Evolutionary conservation across 2,888 invertebrate genomes (phyloP).

Genomic region (Melinaea marsaeus): DNA sequence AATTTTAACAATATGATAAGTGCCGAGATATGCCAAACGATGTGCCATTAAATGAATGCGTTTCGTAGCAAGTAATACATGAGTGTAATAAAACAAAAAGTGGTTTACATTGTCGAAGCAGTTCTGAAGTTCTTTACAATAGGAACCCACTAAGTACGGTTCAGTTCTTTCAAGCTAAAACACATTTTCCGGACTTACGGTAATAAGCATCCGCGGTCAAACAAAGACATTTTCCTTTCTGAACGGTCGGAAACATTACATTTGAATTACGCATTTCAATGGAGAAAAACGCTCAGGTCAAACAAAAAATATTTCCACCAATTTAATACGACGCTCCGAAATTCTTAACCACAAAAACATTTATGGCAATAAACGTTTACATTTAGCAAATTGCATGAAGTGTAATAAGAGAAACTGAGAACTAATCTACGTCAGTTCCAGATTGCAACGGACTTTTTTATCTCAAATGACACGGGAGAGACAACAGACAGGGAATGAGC

Average conservation of each 20-base stretch:
- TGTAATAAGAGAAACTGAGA: not conserved
- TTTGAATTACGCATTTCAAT: no score
- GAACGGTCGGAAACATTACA: no score
- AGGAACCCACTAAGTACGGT: constrained; percentile 54
- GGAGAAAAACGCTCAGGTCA: no score
- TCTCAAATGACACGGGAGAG: constrained; percentile 35
- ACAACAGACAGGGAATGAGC: constrained; percentile 9
- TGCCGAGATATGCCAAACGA: constrained; percentile 30
- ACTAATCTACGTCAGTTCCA: constrained; percentile 22
- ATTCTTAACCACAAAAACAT: not conserved
- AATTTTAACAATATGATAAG: not conserved
- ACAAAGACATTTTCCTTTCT: no score
- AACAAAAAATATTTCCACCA: constrained; percentile 22
- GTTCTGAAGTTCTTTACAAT: constrained; percentile 40
- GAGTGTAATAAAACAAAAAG: constrained; percentile 64
- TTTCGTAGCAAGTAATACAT: constrained; percentile 63
- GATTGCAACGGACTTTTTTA: constrained; percentile 38
- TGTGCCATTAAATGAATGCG: constrained; percentile 59
- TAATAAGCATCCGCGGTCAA: constrained; percentile 58
- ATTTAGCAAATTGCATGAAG: constrained; percentile 3
- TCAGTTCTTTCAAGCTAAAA: constrained; percentile 61
- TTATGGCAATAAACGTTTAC: constrained; percentile 13
- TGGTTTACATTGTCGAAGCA: constrained; percentile 61
- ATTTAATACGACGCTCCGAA: not conserved
- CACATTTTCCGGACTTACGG: constrained; percentile 63